A percentile compares a stretch with the other conserved stretches of the same genome.
phyloP scores from a whole-genome alignment of 2,888 invertebrate genomes.

The Tetragnatha montana region DNA sequence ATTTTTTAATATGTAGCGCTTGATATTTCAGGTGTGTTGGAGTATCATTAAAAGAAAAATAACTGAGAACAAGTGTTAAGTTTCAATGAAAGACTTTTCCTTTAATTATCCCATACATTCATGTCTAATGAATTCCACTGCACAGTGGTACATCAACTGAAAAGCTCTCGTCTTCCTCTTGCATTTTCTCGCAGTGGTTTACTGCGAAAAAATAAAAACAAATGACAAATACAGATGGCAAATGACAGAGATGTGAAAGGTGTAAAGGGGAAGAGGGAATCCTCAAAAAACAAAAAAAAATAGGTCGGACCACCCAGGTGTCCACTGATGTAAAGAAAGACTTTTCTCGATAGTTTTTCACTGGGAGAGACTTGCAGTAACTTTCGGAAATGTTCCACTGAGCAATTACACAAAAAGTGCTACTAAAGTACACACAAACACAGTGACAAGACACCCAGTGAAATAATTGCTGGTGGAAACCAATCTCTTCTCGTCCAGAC shows the following conservation, averaged over 20 bases:
- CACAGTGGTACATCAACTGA: slow-evolving; percentile 71
- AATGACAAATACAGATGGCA: slow-evolving; percentile 69
- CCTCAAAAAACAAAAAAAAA: slow-evolving; percentile 41
- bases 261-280: slow-evolving; percentile 6
- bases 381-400: slow-evolving; percentile 61
- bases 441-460: slow-evolving; percentile 66
- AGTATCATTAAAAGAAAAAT: neutral
- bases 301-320: slow-evolving; percentile 68
- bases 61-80: slow-evolving; percentile 5
- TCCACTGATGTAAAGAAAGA: slow-evolving; percentile 41
- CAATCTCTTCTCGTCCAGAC: neutral
- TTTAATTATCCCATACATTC: slow-evolving; percentile 70
- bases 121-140: slow-evolving; percentile 71
- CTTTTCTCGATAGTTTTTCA: slow-evolving; percentile 20
- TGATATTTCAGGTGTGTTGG: too few species aligned
- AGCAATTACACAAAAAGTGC: slow-evolving; percentile 67
- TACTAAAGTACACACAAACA: slow-evolving; percentile 65
- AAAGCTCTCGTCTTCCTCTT: slow-evolving; percentile 55
- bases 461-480: slow-evolving; percentile 58
- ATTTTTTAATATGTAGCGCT: too few species aligned
- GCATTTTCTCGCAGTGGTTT: slow-evolving; percentile 34
- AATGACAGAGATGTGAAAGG: slow-evolving; percentile 64
- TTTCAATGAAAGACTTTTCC: slow-evolving; percentile 71
- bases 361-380: slow-evolving; percentile 34
- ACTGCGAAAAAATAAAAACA: slow-evolving; percentile 65